A percentile compares a stretch with the other conserved stretches of the same genome.
Conservation (phyloP, 2,797 vertebrate genomes). For the Hypotaenidia philippensis region DNA sequence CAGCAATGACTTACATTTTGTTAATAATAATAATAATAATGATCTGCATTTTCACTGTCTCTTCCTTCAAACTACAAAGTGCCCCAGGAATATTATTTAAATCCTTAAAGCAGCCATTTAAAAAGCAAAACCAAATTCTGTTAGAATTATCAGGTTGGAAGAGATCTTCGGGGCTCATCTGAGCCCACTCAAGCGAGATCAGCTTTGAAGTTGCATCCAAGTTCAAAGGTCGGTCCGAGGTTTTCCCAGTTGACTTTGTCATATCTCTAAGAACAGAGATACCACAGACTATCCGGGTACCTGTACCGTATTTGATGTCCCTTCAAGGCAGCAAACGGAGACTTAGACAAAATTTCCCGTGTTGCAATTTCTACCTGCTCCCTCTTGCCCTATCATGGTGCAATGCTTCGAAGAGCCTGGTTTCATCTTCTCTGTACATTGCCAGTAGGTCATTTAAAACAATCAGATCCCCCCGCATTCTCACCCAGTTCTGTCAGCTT, state of each 20-base stretch:
- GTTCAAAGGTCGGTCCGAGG: background rate
- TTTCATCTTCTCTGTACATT: background rate
- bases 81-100: background rate
- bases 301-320: background rate
- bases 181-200: background rate
- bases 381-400: background rate
- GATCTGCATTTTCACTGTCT: background rate
- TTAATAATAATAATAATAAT: background rate
- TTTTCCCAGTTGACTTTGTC: background rate
- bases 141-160: background rate
- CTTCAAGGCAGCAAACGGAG: background rate
- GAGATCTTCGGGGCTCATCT: background rate
- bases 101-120: background rate
- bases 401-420: background rate
- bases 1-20: background rate
- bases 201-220: background rate
- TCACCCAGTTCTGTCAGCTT: background rate
- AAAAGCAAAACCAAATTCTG: background rate
- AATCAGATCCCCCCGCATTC: background rate
- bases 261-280: background rate
- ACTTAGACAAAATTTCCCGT: background rate
- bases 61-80: slow-evolving; percentile 1
- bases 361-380: background rate
- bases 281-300: background rate
- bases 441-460: background rate